Base-by-base conservation (phyloP, 2,888 invertebrate species). In the Amorpha juglandis region DNA sequence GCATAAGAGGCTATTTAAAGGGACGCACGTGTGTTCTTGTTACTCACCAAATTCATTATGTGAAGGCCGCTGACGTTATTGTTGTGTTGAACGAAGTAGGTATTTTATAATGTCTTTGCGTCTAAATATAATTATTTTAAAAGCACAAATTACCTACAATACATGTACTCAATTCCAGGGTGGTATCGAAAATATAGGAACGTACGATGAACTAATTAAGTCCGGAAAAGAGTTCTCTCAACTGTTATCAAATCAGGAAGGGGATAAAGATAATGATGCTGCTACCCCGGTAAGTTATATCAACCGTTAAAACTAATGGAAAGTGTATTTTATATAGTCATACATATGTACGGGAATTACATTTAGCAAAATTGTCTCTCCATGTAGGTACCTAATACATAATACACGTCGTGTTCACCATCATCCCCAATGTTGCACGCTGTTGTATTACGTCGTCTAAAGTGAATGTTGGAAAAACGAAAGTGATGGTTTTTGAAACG, bases 31-130 rank as follows among this genome's bases (percentile, higher is more conserved):
- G 96, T 63, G 94, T 98, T 69, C 93, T 98, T 27, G 96, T 97
- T 64, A 98, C 98, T 0, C 98, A 98, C 92, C 98, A 98, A 84
- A 94, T 97, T 21, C 97, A 98, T 73, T 91, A 87, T 81, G 88
- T 89, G 42, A 90, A 88, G 75, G 88, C 86, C 48, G 91, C 87
- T 55, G 92, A 88, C 83, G 89, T 87, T 70, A 94, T 95, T 67
- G 82, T 96, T 35, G 90, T 95, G 68, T 87, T 95, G 84, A 93
- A 94, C 78, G 84, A 89, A 74, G 92, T 91, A 51, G 27, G 62
- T 70, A 65, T 38, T 16, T 58, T 45, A 8, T 16, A 14, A 35
- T 33, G 6, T 35, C 21, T 52, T 11, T 11, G 4, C 4, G 27
- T 27, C 2, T 16, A 55, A 16, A n/a, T 55, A 16, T 4, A 9